Conservation (phyloP, 2,113 vertebrate genomes). For the Delphinapterus leucas region DNA sequence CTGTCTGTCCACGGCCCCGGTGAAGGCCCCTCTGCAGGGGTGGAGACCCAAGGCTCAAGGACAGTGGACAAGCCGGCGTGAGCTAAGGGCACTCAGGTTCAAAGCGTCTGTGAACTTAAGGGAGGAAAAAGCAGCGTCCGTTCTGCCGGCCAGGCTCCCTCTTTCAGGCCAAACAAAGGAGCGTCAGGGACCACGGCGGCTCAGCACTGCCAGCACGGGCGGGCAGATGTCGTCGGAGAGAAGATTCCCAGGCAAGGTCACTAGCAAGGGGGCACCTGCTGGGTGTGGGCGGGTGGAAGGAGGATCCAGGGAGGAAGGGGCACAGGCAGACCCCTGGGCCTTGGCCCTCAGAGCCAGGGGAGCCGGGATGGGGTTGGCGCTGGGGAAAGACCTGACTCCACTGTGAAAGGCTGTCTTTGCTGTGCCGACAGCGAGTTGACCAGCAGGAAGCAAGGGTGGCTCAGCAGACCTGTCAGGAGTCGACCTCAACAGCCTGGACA, state of each 20-base stretch:
- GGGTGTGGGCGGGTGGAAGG: background rate
- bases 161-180: background rate
- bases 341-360: no score
- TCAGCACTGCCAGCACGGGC: background rate
- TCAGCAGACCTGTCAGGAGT: background rate
- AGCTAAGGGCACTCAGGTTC: background rate
- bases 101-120: background rate
- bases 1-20: background rate
- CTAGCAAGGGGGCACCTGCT: background rate
- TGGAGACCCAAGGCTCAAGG: no score
- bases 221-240: background rate
- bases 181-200: rapidly evolving
- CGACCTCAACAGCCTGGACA: background rate
- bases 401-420: no score
- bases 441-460: background rate
- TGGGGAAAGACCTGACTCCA: no score
- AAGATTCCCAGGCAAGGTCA: background rate
- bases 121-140: background rate
- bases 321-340: background rate
- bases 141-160: background rate
- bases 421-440: background rate
- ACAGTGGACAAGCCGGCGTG: background rate
- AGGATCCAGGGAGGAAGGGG: background rate
- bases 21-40: background rate
- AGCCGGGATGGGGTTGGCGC: background rate